Conservation (phyloP, 2,888 invertebrate genomes). For the Panopea generosa region DNA sequence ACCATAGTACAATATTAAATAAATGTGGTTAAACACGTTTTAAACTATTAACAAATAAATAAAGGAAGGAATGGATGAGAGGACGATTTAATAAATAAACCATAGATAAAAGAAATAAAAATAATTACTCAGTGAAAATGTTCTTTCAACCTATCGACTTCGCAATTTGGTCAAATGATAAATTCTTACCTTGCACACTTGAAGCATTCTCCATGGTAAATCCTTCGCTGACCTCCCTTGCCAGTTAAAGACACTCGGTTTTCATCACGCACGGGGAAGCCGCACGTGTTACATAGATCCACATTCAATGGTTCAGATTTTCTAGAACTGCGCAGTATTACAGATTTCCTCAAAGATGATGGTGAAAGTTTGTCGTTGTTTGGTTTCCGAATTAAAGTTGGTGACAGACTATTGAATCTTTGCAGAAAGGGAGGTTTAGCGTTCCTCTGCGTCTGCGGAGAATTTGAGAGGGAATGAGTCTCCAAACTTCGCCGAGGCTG, state of each 20-base stretch:
- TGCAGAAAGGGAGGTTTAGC: constrained; percentile 29
- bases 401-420: constrained; percentile 55
- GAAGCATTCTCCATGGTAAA: constrained; percentile 73
- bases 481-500: constrained; percentile 2
- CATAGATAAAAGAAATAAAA: no score
- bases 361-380: constrained; percentile 44
- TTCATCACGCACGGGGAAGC: constrained; percentile 71
- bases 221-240: constrained; percentile 55
- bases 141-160: no score
- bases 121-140: no score
- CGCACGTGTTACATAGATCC: constrained; percentile 70
- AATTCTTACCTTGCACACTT: constrained; percentile 74
- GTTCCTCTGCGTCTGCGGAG: constrained; percentile 32
- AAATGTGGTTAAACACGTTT: no score
- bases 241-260: constrained; percentile 65
- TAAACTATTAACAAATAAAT: no score
- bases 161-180: no score
- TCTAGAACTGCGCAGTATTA: constrained; percentile 43
- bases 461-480: constrained; percentile 49
- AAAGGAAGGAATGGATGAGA: no score
- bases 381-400: constrained; percentile 49
- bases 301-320: constrained; percentile 45
- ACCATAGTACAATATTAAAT: no score
- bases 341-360: constrained; percentile 52
- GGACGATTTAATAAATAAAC: no score